Evolutionary conservation across 1,140 invertebrate genomes (phyloP), one percentile per base, ranked within the genome.

Genomic region (Liolophura sinensis): DNA sequence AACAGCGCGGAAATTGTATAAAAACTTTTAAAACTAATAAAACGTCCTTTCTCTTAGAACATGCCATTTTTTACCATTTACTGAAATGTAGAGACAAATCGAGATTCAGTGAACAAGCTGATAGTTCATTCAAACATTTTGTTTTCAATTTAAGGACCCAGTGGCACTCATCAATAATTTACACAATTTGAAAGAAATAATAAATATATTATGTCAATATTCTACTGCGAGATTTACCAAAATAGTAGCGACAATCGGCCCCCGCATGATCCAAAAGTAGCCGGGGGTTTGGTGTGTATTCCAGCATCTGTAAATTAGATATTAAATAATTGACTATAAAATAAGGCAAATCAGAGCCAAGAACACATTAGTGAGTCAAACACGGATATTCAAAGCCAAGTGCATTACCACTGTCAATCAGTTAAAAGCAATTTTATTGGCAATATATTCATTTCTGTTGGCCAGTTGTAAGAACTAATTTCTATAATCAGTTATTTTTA

Each of bases 221-320:
- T 6, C 31, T 20, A 49, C 20, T 31, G 20, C 20, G 20, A 51
- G 16, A 81, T 88, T 87, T 85, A 91, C 90, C 70, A 90, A 77
- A 72, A 90, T 89, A 0, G 90, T 89, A 27, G 88, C 74, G 25
- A 89, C 87, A 7, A 90, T 90, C 0, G 91, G 91, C 59, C 88
- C 85, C 57, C 87, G 79, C 65, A 92, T 89, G 54, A 92, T 87
- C 78, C 90, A 87, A 73, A 89, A 90, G 51, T 75, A 88, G 70
- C 64, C 81, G 75, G 20, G 78, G 81, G 60, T 81, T 64, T 68
- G 56, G 61, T 87, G 80, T 0, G 87, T 90, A 5, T 90, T 91
- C 91, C 91, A 92, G 78, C 91, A 92, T 50, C 79, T 81, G 65
- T 25, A 69, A 65, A n/a, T n/a, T 62, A 6, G 15, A 20, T 20